Base-by-base conservation (phyloP, 2,113 vertebrate species). In the Lepisosteus osseus region DNA sequence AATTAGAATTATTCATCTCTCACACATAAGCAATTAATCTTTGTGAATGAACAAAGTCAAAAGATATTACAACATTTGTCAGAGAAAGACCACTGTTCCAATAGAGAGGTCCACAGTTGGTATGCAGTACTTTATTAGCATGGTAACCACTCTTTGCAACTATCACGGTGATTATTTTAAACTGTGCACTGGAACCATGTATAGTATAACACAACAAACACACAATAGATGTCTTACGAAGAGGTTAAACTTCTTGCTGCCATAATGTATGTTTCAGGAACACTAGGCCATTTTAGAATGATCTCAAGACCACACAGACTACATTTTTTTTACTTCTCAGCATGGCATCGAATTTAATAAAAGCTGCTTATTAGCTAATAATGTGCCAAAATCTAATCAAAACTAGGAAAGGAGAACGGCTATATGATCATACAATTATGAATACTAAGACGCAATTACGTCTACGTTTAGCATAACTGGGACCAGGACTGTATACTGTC, bases 21-120 rank as follows among this genome's bases (percentile, higher is more conserved):
- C 64, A 42, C 79, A 85, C 78, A 81, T 73, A 65, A 76, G 76
- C 73, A 76, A 85, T 85, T 81, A 62, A 80, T 77, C 63, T 73
- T 64, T 72, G 69, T 42, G 66, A 78, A 71, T 70, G 74, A 85
- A 70, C 83, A 81, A 83, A 75, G 73, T 85, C 75, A 83, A 77
- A 62, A 65, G 56, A 75, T 67, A 74, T 56, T 77, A 77, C 72
- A 78, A 77, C 73, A 80, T 84, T 80, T 77, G 67, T 77, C 77
- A 54, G 75, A 72, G 73, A 65, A 73, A 75, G 72, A 75, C 69
- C 74, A 45, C 72, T 72, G 71, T 83, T 83, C 73, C 70, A 57
- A 17, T 42, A 78, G 65, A 76, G 61, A 71, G 61, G 55, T 44
- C 13, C 70, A n/a, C 67, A 54, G 55, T 63, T 63, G 54, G 71